Base-by-base conservation (phyloP, 2,888 invertebrate species). In the Tiliacea aurago region DNA sequence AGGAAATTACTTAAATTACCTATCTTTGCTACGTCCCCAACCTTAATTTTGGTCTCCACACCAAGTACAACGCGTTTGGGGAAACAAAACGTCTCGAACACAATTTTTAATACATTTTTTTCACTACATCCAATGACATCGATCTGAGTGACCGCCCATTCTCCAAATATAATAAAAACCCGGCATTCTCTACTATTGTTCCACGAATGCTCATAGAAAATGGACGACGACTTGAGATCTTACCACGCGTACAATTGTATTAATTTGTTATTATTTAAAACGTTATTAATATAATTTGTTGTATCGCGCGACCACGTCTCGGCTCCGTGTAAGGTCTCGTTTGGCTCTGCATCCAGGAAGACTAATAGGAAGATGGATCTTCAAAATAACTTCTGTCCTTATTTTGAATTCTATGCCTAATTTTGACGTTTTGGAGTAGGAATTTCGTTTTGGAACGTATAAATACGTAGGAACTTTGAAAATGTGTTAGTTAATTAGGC, bases 211-310 rank as follows among this genome's bases (percentile, higher is more conserved):
- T 91, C 87, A 87, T 83, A 90, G 93, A 93, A 90, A 90, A 87
- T 88, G 89, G 87, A 89, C 87, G 80, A 78, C 73, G 79, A 86
- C 86, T 74, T 82, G 15, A 78, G 88, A 90, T 93, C 94, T 92
- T 88, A 90, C 88, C 95, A 94, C 92, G 93, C 94, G 92, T 95
- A 96, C 95, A 95, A 89, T 95, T 95, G 94, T 94, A 93, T 94
- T 94, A 92, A 93, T 94, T 95, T 92, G 93, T 95, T 95, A 95
- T 95, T 94, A 95, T 93, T 95, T 95, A 95, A 95, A 96, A 95
- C 95, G 90, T 96, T 95, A 95, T 94, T 95, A 94, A 96, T 96
- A 96, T 96, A 96, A 95, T 96, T 95, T 96, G 96, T 95, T 96
- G 96, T 96, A 93, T 90, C 84, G 94, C 92, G 95, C 94, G 93